A percentile compares a stretch with the other conserved stretches of the same genome.
phyloP scores from a whole-genome alignment of 2,888 invertebrate genomes.

The Tricholauxania praeusta region DNA sequence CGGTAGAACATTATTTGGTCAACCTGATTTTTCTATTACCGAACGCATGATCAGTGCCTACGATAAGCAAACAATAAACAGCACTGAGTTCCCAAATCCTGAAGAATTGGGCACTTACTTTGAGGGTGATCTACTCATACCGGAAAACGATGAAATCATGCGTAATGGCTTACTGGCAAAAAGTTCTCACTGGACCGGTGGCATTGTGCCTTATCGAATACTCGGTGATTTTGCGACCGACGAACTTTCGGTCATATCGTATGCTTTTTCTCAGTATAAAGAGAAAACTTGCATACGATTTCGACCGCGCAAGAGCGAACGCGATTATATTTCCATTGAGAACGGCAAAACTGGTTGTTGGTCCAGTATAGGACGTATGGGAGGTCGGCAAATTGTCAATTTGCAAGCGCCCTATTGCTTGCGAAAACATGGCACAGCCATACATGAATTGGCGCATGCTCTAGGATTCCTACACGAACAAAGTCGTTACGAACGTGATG shows the following conservation, averaged over 20 bases:
- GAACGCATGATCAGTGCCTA: no score
- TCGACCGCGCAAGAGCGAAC: slow-evolving; percentile 73
- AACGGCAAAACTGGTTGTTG: slow-evolving; percentile 80
- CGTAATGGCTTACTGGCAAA: no score
- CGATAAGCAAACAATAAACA: no score
- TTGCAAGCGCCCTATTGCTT: slow-evolving; percentile 81
- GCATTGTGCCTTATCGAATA: slow-evolving; percentile 75
- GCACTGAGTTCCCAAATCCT: slow-evolving; percentile 70
- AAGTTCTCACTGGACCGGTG: slow-evolving; percentile 72
- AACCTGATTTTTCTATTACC: no score
- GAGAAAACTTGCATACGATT: slow-evolving; percentile 80
- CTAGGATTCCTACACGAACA: slow-evolving; percentile 86
- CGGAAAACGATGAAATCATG: neutral
- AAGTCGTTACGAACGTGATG: slow-evolving; percentile 80
- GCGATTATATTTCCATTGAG: slow-evolving; percentile 77
- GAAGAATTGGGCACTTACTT: slow-evolving; percentile 84
- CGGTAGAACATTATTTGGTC: no score
- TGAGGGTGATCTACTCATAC: slow-evolving; percentile 74
- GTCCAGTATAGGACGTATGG: slow-evolving; percentile 81
- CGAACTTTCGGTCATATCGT: slow-evolving; percentile 73
- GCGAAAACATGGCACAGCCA: slow-evolving; percentile 76
- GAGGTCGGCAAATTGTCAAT: slow-evolving; percentile 75
- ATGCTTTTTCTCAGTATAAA: slow-evolving; percentile 81
- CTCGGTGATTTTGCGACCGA: slow-evolving; percentile 71
- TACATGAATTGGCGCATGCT: slow-evolving; percentile 85